A percentile compares a stretch with the other conserved stretches of the same genome.
Evolutionary conservation across 2,113 vertebrate species (phyloP).

Genomic region (Myrmophylax atrothorax): DNA sequence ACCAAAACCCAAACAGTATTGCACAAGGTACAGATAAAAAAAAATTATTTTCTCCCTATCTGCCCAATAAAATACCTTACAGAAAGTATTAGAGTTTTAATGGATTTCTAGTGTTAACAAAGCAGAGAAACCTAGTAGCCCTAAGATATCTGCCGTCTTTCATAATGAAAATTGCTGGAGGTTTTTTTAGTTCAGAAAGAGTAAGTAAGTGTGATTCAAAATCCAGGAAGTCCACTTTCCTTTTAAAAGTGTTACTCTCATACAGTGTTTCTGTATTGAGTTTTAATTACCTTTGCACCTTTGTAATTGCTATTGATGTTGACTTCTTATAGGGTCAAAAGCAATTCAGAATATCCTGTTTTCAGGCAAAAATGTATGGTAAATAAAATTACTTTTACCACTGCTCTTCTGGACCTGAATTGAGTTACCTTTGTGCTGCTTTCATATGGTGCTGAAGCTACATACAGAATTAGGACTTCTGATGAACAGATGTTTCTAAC

Average conservation of each 20-base stretch:
- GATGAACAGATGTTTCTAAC: not conserved
- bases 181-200: not conserved
- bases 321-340: not conserved
- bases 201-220: not conserved
- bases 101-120: not conserved
- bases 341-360: not conserved
- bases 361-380: not conserved
- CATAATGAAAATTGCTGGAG: not conserved
- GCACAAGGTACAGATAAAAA: not conserved
- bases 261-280: not conserved
- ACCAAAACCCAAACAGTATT: not conserved
- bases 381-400: not conserved
- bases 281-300: not conserved
- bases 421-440: not conserved
- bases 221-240: not conserved
- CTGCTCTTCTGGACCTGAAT: accelerated
- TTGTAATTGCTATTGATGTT: not conserved
- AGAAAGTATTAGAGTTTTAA: not conserved
- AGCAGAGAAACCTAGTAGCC: not conserved
- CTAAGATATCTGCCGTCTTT: not conserved
- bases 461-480: not conserved
- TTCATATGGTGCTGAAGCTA: not conserved
- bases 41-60: not conserved
- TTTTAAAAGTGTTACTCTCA: not conserved
- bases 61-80: not conserved